phyloP scores from a whole-genome alignment of 2,113 vertebrate genomes.

The Todiramphus chloris region DNA sequence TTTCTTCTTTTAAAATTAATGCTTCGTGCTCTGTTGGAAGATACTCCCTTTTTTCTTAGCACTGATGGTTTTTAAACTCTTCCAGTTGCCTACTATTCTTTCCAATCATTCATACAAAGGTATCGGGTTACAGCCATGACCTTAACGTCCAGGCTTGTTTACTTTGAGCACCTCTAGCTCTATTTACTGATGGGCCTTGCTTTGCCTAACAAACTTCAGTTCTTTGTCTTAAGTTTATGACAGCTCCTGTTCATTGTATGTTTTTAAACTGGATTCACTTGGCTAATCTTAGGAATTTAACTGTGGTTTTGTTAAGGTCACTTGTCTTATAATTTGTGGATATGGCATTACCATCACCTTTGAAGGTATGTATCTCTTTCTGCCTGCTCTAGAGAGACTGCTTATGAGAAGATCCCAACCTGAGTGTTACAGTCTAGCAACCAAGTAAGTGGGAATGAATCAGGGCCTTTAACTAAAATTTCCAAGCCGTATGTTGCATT shows the following conservation, averaged over 20 bases:
- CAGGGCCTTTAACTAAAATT: not conserved
- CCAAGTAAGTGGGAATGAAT: not conserved
- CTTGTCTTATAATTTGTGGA: not conserved
- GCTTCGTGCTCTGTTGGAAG: not conserved
- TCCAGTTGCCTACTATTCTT: not conserved
- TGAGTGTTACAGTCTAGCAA: not conserved
- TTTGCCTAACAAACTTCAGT: not conserved
- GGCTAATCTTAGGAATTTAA: not conserved
- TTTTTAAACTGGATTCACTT: not conserved
- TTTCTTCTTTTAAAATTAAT: not conserved
- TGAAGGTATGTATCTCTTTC: not conserved
- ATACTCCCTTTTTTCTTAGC: not conserved
- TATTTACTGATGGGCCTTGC: not conserved
- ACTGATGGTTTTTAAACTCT: not conserved
- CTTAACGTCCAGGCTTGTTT: not conserved
- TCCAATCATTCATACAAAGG: not conserved
- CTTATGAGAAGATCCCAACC: not conserved
- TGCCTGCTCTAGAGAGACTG: not conserved
- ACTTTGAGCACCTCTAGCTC: rapidly evolving
- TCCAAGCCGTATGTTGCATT: not conserved
- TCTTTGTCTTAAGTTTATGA: rapidly evolving
- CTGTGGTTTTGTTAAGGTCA: not conserved
- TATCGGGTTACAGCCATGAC: not conserved
- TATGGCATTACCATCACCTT: not conserved
- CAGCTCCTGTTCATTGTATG: rapidly evolving